These are phyloP conservation scores for Myrmophylax atrothorax DNA, from an alignment of 2,113 vertebrate genomes.

Conservation along the genomic window DNA sequence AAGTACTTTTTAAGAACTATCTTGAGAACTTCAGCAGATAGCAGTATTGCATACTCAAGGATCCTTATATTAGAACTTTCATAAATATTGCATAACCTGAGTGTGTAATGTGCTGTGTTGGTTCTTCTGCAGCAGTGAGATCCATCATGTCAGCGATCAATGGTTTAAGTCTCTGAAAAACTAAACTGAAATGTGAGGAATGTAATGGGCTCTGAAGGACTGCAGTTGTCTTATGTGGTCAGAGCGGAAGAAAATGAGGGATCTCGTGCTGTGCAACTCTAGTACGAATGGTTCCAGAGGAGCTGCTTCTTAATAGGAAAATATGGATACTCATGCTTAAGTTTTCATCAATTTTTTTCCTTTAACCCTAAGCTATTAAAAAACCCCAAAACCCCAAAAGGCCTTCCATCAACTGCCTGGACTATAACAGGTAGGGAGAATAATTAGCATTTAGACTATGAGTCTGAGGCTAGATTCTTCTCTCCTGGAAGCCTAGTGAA, in stretches of 20 bases:
- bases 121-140: slow-evolving; percentile 12
- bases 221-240: neutral
- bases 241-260: neutral
- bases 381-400: neutral
- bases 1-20: neutral
- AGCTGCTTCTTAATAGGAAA: neutral
- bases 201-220: neutral
- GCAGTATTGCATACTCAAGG: neutral
- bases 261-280: neutral
- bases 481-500: neutral
- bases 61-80: neutral
- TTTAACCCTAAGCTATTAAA: neutral
- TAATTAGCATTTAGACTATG: neutral
- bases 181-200: neutral
- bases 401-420: neutral
- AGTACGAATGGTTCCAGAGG: neutral
- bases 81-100: slow-evolving; percentile 12
- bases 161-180: neutral
- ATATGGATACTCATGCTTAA: neutral
- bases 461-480: neutral
- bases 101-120: neutral
- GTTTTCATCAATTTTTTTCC: neutral
- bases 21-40: neutral
- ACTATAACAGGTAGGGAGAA: neutral
- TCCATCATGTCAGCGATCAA: neutral